phyloP scores from a whole-genome alignment of 2,797 vertebrate species.

The Tadarida brasiliensis region DNA sequence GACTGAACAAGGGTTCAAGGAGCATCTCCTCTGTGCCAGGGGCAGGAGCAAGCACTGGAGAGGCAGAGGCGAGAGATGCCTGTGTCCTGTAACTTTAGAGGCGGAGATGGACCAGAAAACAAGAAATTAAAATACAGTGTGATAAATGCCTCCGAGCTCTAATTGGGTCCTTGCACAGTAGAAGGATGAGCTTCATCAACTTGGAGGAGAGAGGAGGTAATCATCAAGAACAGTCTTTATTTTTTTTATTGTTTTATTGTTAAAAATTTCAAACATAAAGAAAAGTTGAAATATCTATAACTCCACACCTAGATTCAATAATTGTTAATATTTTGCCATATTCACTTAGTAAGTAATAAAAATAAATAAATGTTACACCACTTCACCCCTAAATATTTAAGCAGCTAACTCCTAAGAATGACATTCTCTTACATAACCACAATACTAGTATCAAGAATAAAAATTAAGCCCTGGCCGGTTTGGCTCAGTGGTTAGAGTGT shows the following conservation, averaged over 20 bases:
- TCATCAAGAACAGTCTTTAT: neutral
- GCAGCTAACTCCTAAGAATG: neutral
- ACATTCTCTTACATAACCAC: neutral
- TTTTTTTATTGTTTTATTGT: neutral
- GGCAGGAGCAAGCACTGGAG: neutral
- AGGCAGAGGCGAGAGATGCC: neutral
- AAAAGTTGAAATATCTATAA: neutral
- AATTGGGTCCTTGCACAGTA: neutral
- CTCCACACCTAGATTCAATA: neutral
- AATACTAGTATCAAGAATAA: neutral
- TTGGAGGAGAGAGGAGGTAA: too few species aligned
- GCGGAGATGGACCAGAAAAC: neutral
- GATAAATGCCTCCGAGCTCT: neutral
- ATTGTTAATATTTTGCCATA: neutral
- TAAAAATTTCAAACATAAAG: slow-evolving; percentile 31
- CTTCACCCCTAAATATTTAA: neutral
- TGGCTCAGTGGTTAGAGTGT: too few species aligned
- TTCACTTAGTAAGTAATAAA: neutral
- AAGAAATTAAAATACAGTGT: neutral
- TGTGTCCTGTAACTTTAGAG: neutral
- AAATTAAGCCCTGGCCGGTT: neutral
- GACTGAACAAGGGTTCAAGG: neutral
- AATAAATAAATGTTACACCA: neutral
- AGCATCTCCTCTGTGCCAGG: neutral
- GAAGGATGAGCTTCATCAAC: neutral